phyloP scores from a whole-genome alignment of 2,113 vertebrate genomes.

The Ochotona princeps region DNA sequence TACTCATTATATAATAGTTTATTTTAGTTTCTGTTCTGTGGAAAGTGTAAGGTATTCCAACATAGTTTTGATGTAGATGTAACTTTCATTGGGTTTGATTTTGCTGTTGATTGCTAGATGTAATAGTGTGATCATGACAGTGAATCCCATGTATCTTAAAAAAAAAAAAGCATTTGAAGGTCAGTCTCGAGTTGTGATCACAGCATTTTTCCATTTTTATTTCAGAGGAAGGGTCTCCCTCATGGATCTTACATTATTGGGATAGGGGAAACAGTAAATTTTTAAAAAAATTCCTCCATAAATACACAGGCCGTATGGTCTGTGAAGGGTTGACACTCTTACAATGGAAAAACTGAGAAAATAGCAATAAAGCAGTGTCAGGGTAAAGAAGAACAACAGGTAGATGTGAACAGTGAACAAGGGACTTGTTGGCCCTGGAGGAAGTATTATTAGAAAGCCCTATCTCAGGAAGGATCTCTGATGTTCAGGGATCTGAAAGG shows the following conservation, averaged over 20 bases:
- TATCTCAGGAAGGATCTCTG: background rate
- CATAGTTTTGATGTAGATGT: too few species aligned
- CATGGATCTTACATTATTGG: fast-evolving
- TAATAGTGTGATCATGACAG: too few species aligned
- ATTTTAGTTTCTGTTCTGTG: too few species aligned
- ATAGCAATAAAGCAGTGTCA: background rate
- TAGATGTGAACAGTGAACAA: background rate
- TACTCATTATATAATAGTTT: too few species aligned
- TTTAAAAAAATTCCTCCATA: background rate
- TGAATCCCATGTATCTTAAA: too few species aligned
- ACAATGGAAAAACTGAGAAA: background rate
- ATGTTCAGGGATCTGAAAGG: background rate
- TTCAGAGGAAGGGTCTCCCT: background rate
- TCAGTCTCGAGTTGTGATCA: too few species aligned
- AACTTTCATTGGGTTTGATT: too few species aligned
- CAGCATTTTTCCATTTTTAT: too few species aligned
- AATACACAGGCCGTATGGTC: fast-evolving
- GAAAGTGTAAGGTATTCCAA: too few species aligned
- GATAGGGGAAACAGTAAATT: background rate
- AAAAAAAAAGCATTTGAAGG: too few species aligned
- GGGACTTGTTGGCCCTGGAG: background rate
- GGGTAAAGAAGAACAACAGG: fast-evolving
- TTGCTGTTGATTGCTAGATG: too few species aligned
- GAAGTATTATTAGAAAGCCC: background rate
- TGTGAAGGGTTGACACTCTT: fast-evolving